Conservation (phyloP, 2,888 invertebrate species). For the Psylliodes chrysocephalus region DNA sequence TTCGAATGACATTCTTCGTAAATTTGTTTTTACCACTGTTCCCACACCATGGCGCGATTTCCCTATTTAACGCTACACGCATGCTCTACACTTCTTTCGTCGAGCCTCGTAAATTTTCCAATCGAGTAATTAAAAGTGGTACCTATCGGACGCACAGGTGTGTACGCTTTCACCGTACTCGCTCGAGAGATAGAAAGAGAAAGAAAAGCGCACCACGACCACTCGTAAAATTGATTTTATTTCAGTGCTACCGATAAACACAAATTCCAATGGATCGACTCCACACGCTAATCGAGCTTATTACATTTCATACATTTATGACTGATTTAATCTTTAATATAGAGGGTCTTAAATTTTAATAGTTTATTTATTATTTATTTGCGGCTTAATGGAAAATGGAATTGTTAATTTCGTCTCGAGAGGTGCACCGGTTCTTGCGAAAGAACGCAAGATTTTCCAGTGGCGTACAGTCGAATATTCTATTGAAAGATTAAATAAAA, state of each 20-base stretch:
- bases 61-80: slow-evolving; percentile 29
- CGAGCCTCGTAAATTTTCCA: slow-evolving; percentile 52
- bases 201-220: too few species aligned
- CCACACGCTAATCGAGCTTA: slow-evolving; percentile 52
- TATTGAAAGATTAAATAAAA: too few species aligned
- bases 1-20: too few species aligned
- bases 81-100: slow-evolving; percentile 25
- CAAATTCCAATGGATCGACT: slow-evolving; percentile 61
- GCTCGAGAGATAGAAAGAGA: too few species aligned
- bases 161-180: slow-evolving; percentile 50
- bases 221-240: slow-evolving; percentile 62
- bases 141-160: slow-evolving; percentile 56
- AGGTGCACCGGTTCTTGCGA: slow-evolving; percentile 21
- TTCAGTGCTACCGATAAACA: slow-evolving; percentile 56
- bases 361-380: slow-evolving; percentile 57
- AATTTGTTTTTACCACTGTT: too few species aligned
- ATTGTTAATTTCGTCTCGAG: slow-evolving; percentile 40
- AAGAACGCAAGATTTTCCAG: neutral
- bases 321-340: slow-evolving; percentile 61
- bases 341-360: slow-evolving; percentile 60
- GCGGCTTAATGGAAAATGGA: slow-evolving; percentile 45
- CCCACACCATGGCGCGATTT: neutral
- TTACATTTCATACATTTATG: slow-evolving; percentile 58
- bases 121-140: slow-evolving; percentile 58
- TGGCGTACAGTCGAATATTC: too few species aligned